Evolutionary conservation across 2,797 vertebrate species (phyloP).

Genomic region (Hyperoplus immaculatus): DNA sequence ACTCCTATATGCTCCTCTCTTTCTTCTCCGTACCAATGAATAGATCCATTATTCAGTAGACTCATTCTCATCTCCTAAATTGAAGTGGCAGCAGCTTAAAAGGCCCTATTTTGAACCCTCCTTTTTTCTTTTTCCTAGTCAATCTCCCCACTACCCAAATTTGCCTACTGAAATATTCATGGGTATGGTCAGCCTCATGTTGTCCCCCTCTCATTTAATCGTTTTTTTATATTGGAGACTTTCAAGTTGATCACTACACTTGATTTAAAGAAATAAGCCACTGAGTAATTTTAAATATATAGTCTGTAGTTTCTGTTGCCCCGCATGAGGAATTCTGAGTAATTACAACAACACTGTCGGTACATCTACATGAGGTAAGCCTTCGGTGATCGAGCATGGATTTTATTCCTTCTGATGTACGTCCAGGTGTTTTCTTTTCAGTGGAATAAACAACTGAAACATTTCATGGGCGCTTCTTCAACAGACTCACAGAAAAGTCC

Average conservation of each 20-base stretch:
- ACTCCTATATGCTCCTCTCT: constrained; percentile 78
- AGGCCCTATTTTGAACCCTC: constrained; percentile 48
- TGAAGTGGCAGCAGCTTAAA: constrained; percentile 85
- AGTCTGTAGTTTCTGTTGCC: neutral
- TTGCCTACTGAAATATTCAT: constrained; percentile 76
- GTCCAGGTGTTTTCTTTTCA: too few species aligned
- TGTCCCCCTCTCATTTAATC: constrained; percentile 11
- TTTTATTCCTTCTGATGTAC: too few species aligned
- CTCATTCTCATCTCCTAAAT: constrained; percentile 85
- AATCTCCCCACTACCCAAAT: constrained; percentile 46
- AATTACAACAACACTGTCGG: too few species aligned
- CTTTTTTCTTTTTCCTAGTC: constrained; percentile 37
- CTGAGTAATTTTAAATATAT: too few species aligned
- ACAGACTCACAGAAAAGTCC: neutral
- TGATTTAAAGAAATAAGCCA: neutral
- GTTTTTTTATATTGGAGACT: constrained; percentile 35
- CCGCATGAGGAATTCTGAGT: too few species aligned
- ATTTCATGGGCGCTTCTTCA: too few species aligned
- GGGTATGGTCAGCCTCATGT: constrained; percentile 43
- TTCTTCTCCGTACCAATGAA: constrained; percentile 84
- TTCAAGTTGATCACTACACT: neutral
- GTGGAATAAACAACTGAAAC: too few species aligned
- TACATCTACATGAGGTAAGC: too few species aligned
- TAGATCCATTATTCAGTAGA: constrained; percentile 86
- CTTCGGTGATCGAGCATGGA: too few species aligned